Conservation (phyloP, 2,797 vertebrate species). For the Danio aesculapii region DNA sequence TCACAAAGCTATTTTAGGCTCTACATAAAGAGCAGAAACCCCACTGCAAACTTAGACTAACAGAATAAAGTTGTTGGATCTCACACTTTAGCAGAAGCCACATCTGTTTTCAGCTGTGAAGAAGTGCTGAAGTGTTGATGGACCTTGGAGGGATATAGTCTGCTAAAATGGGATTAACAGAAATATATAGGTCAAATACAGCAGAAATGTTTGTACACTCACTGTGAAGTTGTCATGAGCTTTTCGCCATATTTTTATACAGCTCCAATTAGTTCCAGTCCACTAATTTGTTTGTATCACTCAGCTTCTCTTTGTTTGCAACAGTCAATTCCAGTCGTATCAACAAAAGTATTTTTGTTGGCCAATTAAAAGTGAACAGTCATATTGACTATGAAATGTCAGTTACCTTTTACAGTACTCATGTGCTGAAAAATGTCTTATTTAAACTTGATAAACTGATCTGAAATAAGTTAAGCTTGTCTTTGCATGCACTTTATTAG, state of each 20-base stretch:
- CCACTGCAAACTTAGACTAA: constrained; percentile 23
- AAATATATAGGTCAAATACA: constrained; percentile 24
- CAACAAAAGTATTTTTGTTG: constrained; percentile 3
- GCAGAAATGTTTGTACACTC: constrained; percentile 32
- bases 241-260: constrained; percentile 18
- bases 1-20: constrained; percentile 23
- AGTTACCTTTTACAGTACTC: background rate
- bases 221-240: constrained; percentile 13
- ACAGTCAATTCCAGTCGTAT: constrained; percentile 8
- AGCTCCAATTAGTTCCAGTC: constrained; percentile 17
- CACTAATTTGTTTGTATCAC: constrained; percentile 28
- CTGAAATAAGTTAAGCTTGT: no score
- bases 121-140: constrained; percentile 40
- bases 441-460: background rate
- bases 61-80: constrained; percentile 29
- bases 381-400: constrained; percentile 4
- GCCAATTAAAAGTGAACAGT: background rate
- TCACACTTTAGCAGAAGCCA: constrained; percentile 29
- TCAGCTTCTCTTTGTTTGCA: constrained; percentile 14
- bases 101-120: constrained; percentile 45
- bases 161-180: constrained; percentile 44
- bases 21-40: constrained; percentile 1
- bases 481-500: no score
- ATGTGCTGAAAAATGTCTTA: background rate
- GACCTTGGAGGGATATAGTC: constrained; percentile 27